These are phyloP conservation scores for Chrysochloris asiatica DNA, from an alignment of 2,113 vertebrate genomes.

Conservation along the genomic window DNA sequence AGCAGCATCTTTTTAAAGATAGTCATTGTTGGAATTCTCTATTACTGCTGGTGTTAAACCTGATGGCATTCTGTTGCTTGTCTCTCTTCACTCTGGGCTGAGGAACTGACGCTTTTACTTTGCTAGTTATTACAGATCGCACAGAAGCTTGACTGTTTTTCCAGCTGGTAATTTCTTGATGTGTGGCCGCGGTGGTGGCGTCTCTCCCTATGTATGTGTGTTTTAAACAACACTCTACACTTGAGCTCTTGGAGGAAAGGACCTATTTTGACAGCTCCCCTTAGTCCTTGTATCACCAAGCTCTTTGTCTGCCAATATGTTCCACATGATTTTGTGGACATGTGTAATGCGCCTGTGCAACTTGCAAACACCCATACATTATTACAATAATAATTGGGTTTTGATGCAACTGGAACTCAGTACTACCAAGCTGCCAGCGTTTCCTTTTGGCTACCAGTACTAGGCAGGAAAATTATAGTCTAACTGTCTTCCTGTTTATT, in stretches of 20 bases:
- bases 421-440: slow-evolving; percentile 74
- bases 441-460: slow-evolving; percentile 74
- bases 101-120: too few relatives aligned
- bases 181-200: background rate
- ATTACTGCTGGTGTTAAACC: too few relatives aligned
- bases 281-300: slow-evolving; percentile 61
- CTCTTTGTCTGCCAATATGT: slow-evolving; percentile 65
- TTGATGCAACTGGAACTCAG: slow-evolving; percentile 67
- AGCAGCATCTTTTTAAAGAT: slow-evolving; percentile 98
- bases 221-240: slow-evolving; percentile 51
- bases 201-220: slow-evolving; percentile 36
- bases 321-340: slow-evolving; percentile 63
- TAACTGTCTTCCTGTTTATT: slow-evolving; percentile 80
- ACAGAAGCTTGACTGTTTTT: too few relatives aligned
- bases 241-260: slow-evolving; percentile 70
- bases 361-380: slow-evolving; percentile 69
- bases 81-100: too few relatives aligned
- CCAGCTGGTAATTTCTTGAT: too few relatives aligned
- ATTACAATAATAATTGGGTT: slow-evolving; percentile 75
- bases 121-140: too few relatives aligned
- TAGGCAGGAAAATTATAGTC: slow-evolving; percentile 75
- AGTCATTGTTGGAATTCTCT: too few relatives aligned
- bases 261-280: slow-evolving; percentile 79
- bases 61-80: too few relatives aligned
- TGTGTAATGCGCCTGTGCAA: background rate